Conservation (phyloP, 2,888 invertebrate species). For the Amiota minor region DNA sequence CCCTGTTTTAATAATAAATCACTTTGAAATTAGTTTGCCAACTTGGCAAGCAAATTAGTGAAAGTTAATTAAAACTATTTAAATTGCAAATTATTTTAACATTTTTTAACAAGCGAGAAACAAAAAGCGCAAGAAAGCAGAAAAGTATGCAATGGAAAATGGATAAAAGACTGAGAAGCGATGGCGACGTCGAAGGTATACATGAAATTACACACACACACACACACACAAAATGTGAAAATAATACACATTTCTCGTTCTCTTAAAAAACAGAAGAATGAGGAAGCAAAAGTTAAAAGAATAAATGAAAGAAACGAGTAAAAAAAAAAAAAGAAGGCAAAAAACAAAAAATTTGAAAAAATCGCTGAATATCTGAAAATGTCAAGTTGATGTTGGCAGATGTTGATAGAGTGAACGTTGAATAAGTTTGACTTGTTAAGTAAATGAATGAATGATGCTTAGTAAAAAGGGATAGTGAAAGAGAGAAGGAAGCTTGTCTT, state of each 20-base stretch:
- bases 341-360: constrained; percentile 15
- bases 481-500: constrained; percentile 20
- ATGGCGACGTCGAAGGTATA: too few relatives aligned
- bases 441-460: constrained; percentile 39
- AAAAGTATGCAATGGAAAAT: neutral
- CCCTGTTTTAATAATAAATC: constrained; percentile 66
- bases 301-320: neutral
- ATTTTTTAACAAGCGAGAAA: constrained; percentile 49
- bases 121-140: constrained; percentile 20
- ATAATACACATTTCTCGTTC: neutral
- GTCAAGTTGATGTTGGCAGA: constrained; percentile 10
- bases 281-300: neutral
- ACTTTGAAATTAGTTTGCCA: constrained; percentile 67
- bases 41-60: constrained; percentile 54
- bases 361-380: constrained; percentile 19
- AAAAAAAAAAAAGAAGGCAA: constrained; percentile 13
- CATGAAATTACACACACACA: neutral
- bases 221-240: neutral
- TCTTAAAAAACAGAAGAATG: neutral
- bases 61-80: constrained; percentile 68
- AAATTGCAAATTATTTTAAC: constrained; percentile 67
- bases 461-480: too few relatives aligned
- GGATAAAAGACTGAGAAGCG: too few relatives aligned
- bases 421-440: constrained; percentile 31
- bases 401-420: constrained; percentile 19